Percentiles rank a stretch among this genome's conserved stretches.
phyloP scores from a whole-genome alignment of 2,797 vertebrate species.

The Anisognathus igniventris region DNA sequence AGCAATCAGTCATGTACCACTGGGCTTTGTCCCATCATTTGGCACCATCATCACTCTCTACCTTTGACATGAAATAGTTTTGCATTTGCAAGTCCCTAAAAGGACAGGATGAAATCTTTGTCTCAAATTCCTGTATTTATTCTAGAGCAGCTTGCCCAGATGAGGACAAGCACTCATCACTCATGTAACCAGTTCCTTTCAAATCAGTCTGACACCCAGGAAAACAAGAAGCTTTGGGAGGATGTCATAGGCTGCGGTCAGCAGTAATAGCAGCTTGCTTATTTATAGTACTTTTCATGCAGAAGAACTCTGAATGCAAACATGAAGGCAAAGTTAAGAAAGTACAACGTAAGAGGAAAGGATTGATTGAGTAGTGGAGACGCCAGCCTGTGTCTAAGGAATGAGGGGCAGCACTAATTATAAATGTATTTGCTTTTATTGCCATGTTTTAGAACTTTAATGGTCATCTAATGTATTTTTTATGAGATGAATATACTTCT shows the following conservation, averaged over 20 bases:
- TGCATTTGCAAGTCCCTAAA: not conserved
- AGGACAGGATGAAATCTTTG: not conserved
- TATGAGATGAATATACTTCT: slow-evolving; percentile 5
- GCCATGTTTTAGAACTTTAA: slow-evolving; percentile 21
- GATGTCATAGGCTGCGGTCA: not conserved
- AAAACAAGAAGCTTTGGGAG: not conserved
- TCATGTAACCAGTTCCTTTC: not conserved
- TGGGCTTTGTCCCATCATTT: not conserved
- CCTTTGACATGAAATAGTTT: not conserved
- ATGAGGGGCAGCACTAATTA: not conserved
- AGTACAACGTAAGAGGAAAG: not conserved
- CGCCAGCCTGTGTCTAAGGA: slow-evolving; percentile 23
- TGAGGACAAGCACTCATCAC: not conserved
- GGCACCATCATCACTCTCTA: not conserved
- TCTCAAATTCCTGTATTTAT: not conserved
- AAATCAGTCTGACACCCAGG: not conserved
- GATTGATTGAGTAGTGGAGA: slow-evolving; percentile 11
- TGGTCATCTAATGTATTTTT: slow-evolving; percentile 47
- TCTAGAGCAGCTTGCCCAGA: not conserved
- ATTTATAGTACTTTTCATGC: not conserved
- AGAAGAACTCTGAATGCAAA: not conserved
- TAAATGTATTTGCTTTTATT: slow-evolving; percentile 41
- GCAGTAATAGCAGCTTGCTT: not conserved
- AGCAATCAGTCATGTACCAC: not conserved
- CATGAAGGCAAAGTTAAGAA: not conserved